These are phyloP conservation scores for Orussus abietinus DNA, from an alignment of 1,140 invertebrate species.

Conservation along the genomic window DNA sequence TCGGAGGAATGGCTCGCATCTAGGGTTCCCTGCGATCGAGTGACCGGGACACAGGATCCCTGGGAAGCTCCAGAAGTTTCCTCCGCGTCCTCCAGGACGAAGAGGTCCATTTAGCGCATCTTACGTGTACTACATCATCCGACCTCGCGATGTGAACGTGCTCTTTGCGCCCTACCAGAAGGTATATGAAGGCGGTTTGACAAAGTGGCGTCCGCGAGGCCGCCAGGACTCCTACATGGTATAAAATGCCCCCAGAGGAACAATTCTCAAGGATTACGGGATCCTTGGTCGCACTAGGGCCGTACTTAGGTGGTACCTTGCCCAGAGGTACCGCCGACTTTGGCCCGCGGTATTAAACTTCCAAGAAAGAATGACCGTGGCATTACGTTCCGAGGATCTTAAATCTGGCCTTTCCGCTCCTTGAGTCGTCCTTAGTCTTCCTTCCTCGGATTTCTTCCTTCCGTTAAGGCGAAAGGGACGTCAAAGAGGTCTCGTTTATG, in stretches of 20 bases:
- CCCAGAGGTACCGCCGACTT: constrained; percentile 24
- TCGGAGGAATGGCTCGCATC: no score
- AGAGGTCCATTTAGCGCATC: no score
- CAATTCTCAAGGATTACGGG: constrained; percentile 40
- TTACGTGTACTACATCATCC: no score
- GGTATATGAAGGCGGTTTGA: constrained; percentile 20
- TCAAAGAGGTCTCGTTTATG: no score
- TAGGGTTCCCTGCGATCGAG: no score
- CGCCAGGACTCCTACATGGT: constrained; percentile 30
- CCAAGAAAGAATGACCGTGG: constrained; percentile 34
- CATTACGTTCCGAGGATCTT: constrained; percentile 31
- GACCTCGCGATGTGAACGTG: no score
- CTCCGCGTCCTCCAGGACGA: no score
- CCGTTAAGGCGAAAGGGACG: no score
- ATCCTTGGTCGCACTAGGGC: constrained; percentile 35
- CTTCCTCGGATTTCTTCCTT: constrained; percentile 26
- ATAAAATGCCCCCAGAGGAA: constrained; percentile 38
- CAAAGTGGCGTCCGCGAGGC: constrained; percentile 26
- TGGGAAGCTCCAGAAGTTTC: no score
- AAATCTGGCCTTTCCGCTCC: constrained; percentile 20
- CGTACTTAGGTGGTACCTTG: constrained; percentile 27
- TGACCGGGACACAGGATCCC: no score
- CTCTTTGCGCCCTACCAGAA: no score
- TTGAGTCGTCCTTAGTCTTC: constrained; percentile 22
- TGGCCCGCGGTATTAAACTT: constrained; percentile 40